Percentiles rank a stretch among this genome's conserved stretches.
Evolutionary conservation across 2,888 invertebrate species (phyloP).

Genomic region (Urechis unicinctus): DNA sequence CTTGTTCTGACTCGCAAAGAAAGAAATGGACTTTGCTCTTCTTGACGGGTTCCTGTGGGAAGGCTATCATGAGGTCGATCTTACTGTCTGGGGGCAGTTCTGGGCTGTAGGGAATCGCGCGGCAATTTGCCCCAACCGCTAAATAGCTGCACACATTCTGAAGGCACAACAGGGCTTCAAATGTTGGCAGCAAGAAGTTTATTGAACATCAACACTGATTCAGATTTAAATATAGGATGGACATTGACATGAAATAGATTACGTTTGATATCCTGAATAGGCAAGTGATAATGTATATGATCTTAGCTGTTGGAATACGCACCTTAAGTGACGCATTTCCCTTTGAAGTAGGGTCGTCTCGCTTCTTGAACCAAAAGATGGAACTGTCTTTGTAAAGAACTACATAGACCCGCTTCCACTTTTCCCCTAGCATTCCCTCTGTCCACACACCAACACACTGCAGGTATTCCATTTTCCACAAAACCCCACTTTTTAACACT

Average conservation of each 20-base stretch:
- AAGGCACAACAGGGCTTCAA: too few species aligned
- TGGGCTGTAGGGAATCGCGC: slow-evolving; percentile 18
- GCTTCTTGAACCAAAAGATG: slow-evolving; percentile 74
- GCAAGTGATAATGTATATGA: too few species aligned
- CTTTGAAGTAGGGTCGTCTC: slow-evolving; percentile 54
- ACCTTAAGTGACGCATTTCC: slow-evolving; percentile 60
- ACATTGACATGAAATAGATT: too few species aligned
- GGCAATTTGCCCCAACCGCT: slow-evolving; percentile 12
- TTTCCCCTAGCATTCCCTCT: slow-evolving; percentile 72
- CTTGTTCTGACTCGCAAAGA: slow-evolving; percentile 9
- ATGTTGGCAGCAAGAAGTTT: too few species aligned
- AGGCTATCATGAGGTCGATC: slow-evolving; percentile 18
- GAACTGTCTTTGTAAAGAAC: slow-evolving; percentile 77
- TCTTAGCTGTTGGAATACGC: slow-evolving; percentile 2
- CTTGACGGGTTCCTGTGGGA: slow-evolving; percentile 15
- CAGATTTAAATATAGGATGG: too few species aligned
- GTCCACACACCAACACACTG: too few species aligned
- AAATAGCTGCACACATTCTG: slow-evolving; percentile 16
- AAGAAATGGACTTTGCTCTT: slow-evolving; percentile 16
- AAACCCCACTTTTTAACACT: too few species aligned
- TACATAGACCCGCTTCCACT: slow-evolving; percentile 80
- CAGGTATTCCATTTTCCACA: too few species aligned
- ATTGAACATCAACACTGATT: too few species aligned
- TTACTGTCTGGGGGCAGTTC: slow-evolving; percentile 10
- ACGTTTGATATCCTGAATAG: too few species aligned